Evolutionary conservation across 1,140 invertebrate species (phyloP), one percentile per base, ranked within the genome.

Genomic region (Coptotermes formosanus): DNA sequence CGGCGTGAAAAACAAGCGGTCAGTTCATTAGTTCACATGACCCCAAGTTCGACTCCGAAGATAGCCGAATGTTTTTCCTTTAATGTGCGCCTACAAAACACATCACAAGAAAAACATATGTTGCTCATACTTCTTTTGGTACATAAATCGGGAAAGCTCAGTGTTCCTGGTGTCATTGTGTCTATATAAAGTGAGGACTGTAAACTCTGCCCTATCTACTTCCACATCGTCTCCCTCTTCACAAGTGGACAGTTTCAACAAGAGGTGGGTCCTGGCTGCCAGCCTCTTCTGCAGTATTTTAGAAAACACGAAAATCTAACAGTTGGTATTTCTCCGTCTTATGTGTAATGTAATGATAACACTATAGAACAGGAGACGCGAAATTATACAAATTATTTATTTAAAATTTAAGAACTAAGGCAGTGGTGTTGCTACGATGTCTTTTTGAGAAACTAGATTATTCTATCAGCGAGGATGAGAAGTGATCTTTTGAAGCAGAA

Each of bases 41-140:
- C 64, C 64, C n/a, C 25, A n/a, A 75, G 64, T 75, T 75, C 64
- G 64, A 75, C 25, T 30, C 64, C 64, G 64, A 75, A 75, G 64
- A 75, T 75, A 75, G 64, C 64, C 64, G 64, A 75, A 75, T 75
- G 64, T 12, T 75, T 75, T 75, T 55, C 19, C n/a, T 75, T 75
- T 75, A 75, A 75, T 75, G 64, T 75, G n/a, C 64, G 64, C n/a
- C 6, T 75, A 75, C 64, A 75, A 75, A 75, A 75, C 64, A n/a
- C 64, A 75, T 75, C 64, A 75, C n/a, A 75, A 75, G 64, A 75
- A 75, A 75, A 75, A 75, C 64, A 75, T 75, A n/a, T 75, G 64
- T 75, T 75, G 64, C 25, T 75, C 64, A 75, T 75, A 30, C 64
- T 75, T 75, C 25, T 75, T 75, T n/a, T n/a, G 2, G 30, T n/a